A percentile compares a stretch with the other conserved stretches of the same genome.
Conservation (phyloP, 2,797 vertebrate genomes). For the Cossypha heuglini region DNA sequence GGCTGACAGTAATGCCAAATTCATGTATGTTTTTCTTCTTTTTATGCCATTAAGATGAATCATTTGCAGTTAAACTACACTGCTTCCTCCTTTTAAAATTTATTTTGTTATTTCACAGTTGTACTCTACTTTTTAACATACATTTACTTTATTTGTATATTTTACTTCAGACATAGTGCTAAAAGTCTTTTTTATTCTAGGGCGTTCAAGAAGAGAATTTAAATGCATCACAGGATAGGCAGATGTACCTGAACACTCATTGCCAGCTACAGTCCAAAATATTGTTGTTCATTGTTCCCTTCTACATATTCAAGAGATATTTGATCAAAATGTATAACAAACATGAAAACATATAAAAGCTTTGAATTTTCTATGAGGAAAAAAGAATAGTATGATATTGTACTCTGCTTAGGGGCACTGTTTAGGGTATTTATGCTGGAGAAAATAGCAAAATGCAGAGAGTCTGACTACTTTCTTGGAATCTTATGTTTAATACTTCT, state of each 20-base stretch:
- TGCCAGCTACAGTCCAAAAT: constrained; percentile 22
- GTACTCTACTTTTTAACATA: neutral
- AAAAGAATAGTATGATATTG: constrained; percentile 24
- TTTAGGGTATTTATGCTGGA: constrained; percentile 18
- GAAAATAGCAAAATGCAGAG: constrained; percentile 25
- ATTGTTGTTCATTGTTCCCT: constrained; percentile 31
- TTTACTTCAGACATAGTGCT: constrained; percentile 15
- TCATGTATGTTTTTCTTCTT: constrained; percentile 12
- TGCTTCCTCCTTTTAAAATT: neutral
- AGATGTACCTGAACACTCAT: neutral
- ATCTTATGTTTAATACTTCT: constrained; percentile 46
- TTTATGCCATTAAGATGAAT: constrained; percentile 36
- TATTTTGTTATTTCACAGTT: constrained; percentile 7
- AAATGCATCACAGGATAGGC: neutral
- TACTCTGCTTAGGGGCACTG: constrained; percentile 8
- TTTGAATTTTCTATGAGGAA: constrained; percentile 45
- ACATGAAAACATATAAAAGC: constrained; percentile 36
- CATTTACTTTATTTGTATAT: neutral
- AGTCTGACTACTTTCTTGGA: constrained; percentile 33
- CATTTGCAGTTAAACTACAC: neutral
- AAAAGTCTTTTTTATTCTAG: constrained; percentile 16
- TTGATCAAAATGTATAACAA: constrained; percentile 60
- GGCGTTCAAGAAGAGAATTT: neutral
- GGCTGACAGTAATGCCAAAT: neutral
- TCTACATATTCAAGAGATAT: constrained; percentile 61